Evolutionary conservation across 1,140 invertebrate genomes (phyloP).

Genomic region (Adelges cooleyi): DNA sequence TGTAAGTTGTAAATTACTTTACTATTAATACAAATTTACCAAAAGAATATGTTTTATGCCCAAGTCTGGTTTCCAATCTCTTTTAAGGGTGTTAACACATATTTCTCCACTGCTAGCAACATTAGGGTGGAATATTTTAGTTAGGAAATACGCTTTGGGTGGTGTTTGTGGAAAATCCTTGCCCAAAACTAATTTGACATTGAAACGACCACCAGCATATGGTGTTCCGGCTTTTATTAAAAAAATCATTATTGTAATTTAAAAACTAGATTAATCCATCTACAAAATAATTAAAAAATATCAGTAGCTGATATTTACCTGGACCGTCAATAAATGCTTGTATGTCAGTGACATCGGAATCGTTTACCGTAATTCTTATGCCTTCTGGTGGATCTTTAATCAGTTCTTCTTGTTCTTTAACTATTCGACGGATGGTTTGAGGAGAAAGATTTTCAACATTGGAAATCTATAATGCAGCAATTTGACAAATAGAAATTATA

Average conservation of each 20-base stretch:
- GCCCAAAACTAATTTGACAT: conserved; percentile 77
- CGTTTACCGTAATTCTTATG: conserved; percentile 74
- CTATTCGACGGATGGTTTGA: conserved; percentile 75
- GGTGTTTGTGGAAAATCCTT: conserved; percentile 88
- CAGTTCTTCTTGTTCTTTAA: conserved; percentile 70
- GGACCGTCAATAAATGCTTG: conserved; percentile 83
- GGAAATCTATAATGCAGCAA: conserved; percentile 52
- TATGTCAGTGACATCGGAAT: conserved; percentile 84
- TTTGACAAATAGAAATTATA: not conserved
- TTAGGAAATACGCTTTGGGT: conserved; percentile 90
- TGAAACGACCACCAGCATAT: conserved; percentile 71
- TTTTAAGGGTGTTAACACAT: conserved; percentile 94
- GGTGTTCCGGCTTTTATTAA: conserved; percentile 62
- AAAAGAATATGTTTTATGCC: conserved; percentile 92
- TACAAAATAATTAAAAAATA: too few relatives aligned
- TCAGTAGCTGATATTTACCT: conserved; percentile 42
- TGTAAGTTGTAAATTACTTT: too few relatives aligned
- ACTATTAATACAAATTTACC: conserved; percentile 49
- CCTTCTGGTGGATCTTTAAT: conserved; percentile 70
- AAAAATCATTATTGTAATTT: conserved; percentile 27
- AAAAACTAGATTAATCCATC: not conserved
- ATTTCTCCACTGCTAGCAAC: conserved; percentile 86
- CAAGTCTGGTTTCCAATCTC: conserved; percentile 92
- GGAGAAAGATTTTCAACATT: conserved; percentile 89
- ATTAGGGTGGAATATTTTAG: conserved; percentile 97